Evolutionary conservation across 30 jellyfish, hydroid and myxozoan species (phyloP).

Genomic region (Mastigias papua): DNA sequence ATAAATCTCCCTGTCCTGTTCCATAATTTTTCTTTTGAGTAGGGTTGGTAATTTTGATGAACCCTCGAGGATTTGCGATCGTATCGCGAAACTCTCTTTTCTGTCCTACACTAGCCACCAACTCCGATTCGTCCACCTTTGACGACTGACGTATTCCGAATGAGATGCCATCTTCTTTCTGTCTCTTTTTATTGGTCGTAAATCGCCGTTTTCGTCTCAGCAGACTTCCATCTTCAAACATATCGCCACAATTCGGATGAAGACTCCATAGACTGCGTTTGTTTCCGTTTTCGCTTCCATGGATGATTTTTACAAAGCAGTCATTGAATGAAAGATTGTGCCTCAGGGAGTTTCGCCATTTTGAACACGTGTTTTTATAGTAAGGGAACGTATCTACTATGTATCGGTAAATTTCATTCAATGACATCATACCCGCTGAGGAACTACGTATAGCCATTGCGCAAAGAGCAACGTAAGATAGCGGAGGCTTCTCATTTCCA

Average conservation of each 20-base stretch:
- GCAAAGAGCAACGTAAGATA: slow-evolving; percentile 95
- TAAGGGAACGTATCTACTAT: slow-evolving; percentile 88
- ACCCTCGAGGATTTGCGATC: not conserved
- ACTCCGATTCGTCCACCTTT: not conserved
- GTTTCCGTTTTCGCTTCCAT: slow-evolving; percentile 88
- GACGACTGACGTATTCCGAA: not conserved
- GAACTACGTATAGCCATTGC: slow-evolving; percentile 99
- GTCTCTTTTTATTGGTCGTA: slow-evolving; percentile 18
- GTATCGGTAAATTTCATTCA: slow-evolving; percentile 85
- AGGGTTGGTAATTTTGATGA: not conserved
- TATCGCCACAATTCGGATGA: slow-evolving; percentile 89
- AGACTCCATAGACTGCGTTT: slow-evolving; percentile 94
- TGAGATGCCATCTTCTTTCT: slow-evolving; percentile 13
- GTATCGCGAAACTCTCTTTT: not conserved
- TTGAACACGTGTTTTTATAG: slow-evolving; percentile 77
- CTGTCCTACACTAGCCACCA: not conserved
- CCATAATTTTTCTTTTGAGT: not conserved
- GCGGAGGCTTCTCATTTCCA: slow-evolving; percentile 96
- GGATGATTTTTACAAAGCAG: slow-evolving; percentile 92
- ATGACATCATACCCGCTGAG: slow-evolving; percentile 88
- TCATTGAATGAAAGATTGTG: slow-evolving; percentile 96
- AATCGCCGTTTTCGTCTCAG: slow-evolving; percentile 92
- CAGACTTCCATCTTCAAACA: slow-evolving; percentile 97
- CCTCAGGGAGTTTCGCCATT: slow-evolving; percentile 96
- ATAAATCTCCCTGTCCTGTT: not conserved